Percentiles rank a stretch among this genome's conserved stretches.
phyloP scores from a whole-genome alignment of 2,888 invertebrate genomes.

The Lasioglossum oenotherae region DNA sequence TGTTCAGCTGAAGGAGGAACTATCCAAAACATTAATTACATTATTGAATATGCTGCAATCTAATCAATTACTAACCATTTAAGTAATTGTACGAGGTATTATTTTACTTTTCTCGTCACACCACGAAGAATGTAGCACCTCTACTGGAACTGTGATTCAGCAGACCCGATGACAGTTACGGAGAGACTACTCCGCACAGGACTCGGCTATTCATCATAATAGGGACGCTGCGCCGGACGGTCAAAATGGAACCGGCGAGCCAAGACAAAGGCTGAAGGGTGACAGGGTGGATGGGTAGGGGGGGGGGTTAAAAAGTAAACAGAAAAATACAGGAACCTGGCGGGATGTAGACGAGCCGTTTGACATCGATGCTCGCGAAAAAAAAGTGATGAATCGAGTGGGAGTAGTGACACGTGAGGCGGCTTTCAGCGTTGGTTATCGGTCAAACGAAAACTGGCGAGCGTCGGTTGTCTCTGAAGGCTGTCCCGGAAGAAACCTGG shows the following conservation, averaged over 20 bases:
- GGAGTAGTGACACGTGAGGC: conserved; percentile 11
- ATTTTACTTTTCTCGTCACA: too few relatives aligned
- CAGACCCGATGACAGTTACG: neutral
- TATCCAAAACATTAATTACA: too few relatives aligned
- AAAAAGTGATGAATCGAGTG: conserved; percentile 45
- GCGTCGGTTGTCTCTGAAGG: conserved; percentile 42
- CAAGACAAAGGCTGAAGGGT: neutral
- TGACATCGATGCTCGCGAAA: conserved; percentile 27
- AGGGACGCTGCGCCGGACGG: neutral
- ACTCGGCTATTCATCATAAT: neutral
- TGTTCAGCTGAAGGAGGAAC: neutral
- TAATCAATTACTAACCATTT: too few relatives aligned
- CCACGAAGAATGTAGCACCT: neutral
- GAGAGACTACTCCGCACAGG: neutral
- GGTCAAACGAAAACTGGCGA: conserved; percentile 50
- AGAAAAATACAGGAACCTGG: neutral
- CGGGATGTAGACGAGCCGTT: conserved; percentile 21
- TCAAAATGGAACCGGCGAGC: neutral
- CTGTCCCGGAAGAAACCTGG: conserved; percentile 43
- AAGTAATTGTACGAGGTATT: too few relatives aligned
- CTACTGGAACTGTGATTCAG: neutral
- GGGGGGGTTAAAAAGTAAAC: neutral
- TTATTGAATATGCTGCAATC: too few relatives aligned
- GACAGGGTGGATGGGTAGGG: too few relatives aligned
- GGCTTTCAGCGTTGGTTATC: conserved; percentile 44